phyloP scores from a whole-genome alignment of 1,140 invertebrate genomes.

The Papilio machaon region DNA sequence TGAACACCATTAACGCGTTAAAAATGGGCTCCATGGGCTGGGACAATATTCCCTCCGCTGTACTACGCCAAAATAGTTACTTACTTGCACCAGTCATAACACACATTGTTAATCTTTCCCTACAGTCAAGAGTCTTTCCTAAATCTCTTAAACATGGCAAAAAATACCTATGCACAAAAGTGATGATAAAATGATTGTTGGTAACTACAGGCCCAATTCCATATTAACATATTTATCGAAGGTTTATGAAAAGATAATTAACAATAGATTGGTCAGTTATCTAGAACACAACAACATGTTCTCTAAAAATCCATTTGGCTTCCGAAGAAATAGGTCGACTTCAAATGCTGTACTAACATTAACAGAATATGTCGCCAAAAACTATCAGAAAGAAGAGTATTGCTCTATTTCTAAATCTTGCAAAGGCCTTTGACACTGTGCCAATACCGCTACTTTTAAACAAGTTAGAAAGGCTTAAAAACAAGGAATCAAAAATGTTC shows the following conservation, averaged over 20 bases:
- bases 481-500: too few species aligned
- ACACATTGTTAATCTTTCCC: too few species aligned
- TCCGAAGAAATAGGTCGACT: too few species aligned
- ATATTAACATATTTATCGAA: conserved; percentile 34
- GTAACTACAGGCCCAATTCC: conserved; percentile 39
- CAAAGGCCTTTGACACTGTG: too few species aligned
- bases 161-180: conserved; percentile 34
- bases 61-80: conserved; percentile 37
- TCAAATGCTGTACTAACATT: too few species aligned
- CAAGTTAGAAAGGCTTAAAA: too few species aligned
- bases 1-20: conserved; percentile 19
- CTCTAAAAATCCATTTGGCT: conserved; percentile 58
- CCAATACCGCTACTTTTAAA: too few species aligned
- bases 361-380: too few species aligned
- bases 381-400: too few species aligned
- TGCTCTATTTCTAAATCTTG: too few species aligned
- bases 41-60: conserved; percentile 41
- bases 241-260: conserved; percentile 37
- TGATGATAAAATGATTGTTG: conserved; percentile 25
- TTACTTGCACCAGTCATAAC: conserved; percentile 43
- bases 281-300: conserved; percentile 40
- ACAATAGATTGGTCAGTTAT: conserved; percentile 39
- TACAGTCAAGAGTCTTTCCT: too few species aligned
- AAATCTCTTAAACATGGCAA: too few species aligned
- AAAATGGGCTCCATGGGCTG: conserved; percentile 32